These are phyloP conservation scores for Mola mola DNA, from an alignment of 2,113 vertebrate genomes.

Conservation along the genomic window DNA sequence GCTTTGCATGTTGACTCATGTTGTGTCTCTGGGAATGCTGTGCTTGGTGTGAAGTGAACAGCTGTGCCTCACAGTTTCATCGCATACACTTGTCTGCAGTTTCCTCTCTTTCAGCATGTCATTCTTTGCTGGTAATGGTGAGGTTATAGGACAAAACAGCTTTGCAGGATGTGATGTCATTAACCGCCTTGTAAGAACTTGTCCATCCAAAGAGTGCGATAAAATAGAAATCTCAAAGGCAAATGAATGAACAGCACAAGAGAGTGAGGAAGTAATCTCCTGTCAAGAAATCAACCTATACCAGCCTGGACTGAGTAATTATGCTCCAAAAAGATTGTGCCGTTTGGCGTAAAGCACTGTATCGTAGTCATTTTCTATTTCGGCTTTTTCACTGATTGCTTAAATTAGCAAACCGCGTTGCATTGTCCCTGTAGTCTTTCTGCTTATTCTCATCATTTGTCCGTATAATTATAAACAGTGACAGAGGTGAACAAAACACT, in stretches of 20 bases:
- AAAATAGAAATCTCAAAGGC: constrained; percentile 41
- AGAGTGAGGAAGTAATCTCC: constrained; percentile 52
- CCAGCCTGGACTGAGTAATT: constrained; percentile 24
- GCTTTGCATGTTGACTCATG: constrained; percentile 72
- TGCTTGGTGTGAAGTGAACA: constrained; percentile 63
- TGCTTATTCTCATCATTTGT: constrained; percentile 60
- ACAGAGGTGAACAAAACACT: constrained; percentile 21
- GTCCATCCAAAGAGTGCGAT: constrained; percentile 18
- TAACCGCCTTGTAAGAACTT: constrained; percentile 36
- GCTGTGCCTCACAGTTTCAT: constrained; percentile 59
- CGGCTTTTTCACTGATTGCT: constrained; percentile 58
- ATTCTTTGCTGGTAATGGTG: too few relatives aligned
- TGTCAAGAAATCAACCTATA: constrained; percentile 41
- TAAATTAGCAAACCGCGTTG: constrained; percentile 57
- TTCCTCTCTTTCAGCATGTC: constrained; percentile 22
- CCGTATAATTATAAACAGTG: constrained; percentile 40
- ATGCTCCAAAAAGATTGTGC: constrained; percentile 19
- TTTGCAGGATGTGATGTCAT: constrained; percentile 58
- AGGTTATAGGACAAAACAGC: neutral
- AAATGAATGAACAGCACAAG: constrained; percentile 26
- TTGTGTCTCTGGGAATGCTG: constrained; percentile 52
- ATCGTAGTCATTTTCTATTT: constrained; percentile 64
- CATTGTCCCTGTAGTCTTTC: constrained; percentile 42
- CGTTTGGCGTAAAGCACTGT: constrained; percentile 27
- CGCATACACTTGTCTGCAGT: constrained; percentile 11